These are phyloP conservation scores for Acrocephalus kingi DNA, from an alignment of 2,113 vertebrate species.

Conservation along the genomic window DNA sequence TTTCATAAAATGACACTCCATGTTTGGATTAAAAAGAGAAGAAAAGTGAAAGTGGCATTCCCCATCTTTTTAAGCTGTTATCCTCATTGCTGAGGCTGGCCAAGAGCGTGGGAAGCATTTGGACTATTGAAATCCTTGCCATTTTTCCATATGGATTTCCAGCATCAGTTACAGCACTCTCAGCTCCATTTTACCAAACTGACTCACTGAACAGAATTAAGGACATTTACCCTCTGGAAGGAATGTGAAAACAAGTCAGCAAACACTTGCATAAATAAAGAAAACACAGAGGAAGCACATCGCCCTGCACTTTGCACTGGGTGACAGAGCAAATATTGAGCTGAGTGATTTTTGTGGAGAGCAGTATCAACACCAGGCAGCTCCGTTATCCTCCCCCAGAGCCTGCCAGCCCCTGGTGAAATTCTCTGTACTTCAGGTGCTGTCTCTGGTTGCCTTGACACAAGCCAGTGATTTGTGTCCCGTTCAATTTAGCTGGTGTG, in stretches of 20 bases:
- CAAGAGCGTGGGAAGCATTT: neutral
- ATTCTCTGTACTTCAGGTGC: constrained; percentile 20
- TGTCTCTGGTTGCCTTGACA: constrained; percentile 50
- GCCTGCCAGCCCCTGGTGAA: constrained; percentile 18
- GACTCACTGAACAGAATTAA: neutral
- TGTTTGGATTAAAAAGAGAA: neutral
- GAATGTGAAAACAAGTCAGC: neutral
- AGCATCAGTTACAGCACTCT: neutral
- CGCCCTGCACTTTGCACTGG: neutral
- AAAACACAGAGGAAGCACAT: neutral
- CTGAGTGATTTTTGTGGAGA: neutral
- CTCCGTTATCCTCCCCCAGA: neutral
- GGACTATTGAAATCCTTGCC: neutral
- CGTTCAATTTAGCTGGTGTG: constrained; percentile 57
- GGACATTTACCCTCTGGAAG: neutral
- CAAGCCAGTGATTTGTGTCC: constrained; percentile 68
- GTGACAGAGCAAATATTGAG: constrained; percentile 1
- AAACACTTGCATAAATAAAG: neutral
- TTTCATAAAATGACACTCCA: neutral
- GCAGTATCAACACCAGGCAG: neutral
- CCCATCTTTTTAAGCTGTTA: neutral
- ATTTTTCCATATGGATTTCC: neutral
- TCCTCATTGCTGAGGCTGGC: neutral
- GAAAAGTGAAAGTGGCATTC: neutral
- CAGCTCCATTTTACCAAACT: neutral